phyloP scores from a whole-genome alignment of 2,113 vertebrate genomes.

The Silurus meridionalis region DNA sequence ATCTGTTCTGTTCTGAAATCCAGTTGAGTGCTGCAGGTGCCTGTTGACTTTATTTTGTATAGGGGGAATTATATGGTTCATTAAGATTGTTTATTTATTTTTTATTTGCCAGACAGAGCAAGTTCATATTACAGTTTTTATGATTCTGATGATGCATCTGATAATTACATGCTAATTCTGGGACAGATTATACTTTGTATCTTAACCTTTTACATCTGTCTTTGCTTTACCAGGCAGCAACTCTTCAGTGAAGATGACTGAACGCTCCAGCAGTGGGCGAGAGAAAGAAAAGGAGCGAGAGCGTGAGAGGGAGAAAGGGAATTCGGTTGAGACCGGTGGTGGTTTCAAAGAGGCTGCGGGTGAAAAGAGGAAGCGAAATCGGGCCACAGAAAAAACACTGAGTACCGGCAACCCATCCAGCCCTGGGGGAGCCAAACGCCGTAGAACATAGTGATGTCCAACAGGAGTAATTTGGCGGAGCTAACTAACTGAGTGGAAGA shows the following conservation, averaged over 20 bases:
- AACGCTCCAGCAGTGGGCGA: conserved; percentile 75
- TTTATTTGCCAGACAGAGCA: not conserved
- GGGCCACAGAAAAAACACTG: conserved; percentile 86
- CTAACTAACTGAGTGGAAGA: conserved; percentile 26
- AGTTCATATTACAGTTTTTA: not conserved
- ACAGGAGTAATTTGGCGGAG: conserved; percentile 15
- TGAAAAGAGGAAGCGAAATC: conserved; percentile 92
- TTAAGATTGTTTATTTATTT: not conserved
- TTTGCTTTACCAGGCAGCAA: conserved; percentile 66
- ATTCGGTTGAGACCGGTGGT: conserved; percentile 74
- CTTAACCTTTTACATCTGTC: not conserved
- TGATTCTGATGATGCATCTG: not conserved
- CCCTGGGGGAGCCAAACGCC: conserved; percentile 82
- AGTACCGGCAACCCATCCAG: conserved; percentile 91
- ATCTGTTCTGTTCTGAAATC: conserved; percentile 37
- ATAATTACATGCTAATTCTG: not conserved
- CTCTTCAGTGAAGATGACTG: conserved; percentile 72
- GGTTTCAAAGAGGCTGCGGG: conserved; percentile 79
- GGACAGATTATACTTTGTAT: not conserved
- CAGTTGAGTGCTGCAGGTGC: conserved; percentile 34
- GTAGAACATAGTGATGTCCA: conserved; percentile 67
- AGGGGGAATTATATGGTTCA: not conserved
- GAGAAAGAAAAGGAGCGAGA: conserved; percentile 77
- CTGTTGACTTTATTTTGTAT: not conserved
- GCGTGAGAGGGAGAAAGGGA: conserved; percentile 78